Evolutionary conservation across 2,113 vertebrate species (phyloP), one percentile per base, ranked within the genome.

Genomic region (Crotalus horridus): DNA sequence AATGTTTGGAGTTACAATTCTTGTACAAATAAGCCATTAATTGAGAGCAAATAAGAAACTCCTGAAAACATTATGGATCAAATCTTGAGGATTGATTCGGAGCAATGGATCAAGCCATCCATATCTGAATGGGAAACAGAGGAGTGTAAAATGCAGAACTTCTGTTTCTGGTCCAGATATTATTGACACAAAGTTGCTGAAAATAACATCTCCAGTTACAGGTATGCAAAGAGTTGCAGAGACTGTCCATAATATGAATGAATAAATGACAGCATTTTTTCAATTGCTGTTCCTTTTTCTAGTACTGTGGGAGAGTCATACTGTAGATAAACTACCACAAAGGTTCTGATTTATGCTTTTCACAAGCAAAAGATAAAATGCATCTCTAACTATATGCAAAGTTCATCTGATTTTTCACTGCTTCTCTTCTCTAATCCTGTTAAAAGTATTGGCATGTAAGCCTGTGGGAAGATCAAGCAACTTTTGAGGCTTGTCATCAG

Each of bases 61-160:
- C n/a, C 6, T 93, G 91, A 92, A 93, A 94, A 93, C 92, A 48
- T 69, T 88, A 26, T 12, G 43, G 33, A 85, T 51, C 51, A 46
- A 94, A 56, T 39, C 29, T 39, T 87, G 69, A 93, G 55, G 1
- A 1, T 64, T 96, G 91, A 94, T 94, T 94, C 89, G 91, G 53
- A 93, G 81, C 56, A 92, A n/a, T 64, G 69, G 90, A 90, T 43
- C 86, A 90, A 94, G 90, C 5, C 51, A 21, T n/a, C 29, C 48
- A 90, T 90, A 93, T 93, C 86, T 85, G 69, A 53, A 53, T 91
- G 46, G 51, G 89, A 93, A 3, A 43, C 23, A 85, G 0, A 13
- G 0, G 55, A 53, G 39, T 58, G 55, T 6, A 91, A 92, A 90
- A 46, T 15, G 26, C 26, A 90, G 29, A n/a, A 13, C 61, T 5